Base-by-base conservation (phyloP, 2,113 vertebrate genomes). In the Grus americana region DNA sequence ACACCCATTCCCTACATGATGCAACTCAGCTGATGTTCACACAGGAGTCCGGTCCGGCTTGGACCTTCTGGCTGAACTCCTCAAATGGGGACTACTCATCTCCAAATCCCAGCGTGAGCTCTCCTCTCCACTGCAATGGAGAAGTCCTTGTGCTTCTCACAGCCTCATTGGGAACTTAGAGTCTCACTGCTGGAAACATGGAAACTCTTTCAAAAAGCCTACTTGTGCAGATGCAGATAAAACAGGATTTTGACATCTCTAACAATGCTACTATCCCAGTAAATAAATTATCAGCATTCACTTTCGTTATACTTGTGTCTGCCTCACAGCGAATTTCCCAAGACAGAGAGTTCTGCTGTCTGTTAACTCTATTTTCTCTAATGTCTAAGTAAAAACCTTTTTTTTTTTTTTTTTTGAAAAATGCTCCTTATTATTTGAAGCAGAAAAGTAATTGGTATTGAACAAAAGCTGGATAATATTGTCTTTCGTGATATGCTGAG, bases 391-490 rank as follows among this genome's bases (percentile, higher is more conserved):
- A 93, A 91, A 82, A 9, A 1, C 5, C 4, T 3, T 66, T 78
- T 67, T 79, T 54, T 4, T 36, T 36, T 36, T 65, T 79, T 67
- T 79, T 55, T 83, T 10, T 8, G 8, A 61, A 63, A 87, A 88
- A 79, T 55, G 29, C 5, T 89, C 10, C 32, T 72, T 87, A 65
- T 76, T 97, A 94, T 70, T 79, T 95, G 84, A 87, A 91, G 91
- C 62, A 89, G 73, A 89, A 58, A 95, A 95, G 47, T 61, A 94
- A 91, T 73, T 93, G 86, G 10, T 47, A 87, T 46, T 92, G 86
- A 96, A 87, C 83, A 95, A 89, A 96, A 92, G 76, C 88, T 76
- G 62, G 66, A 65, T 72, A 95, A 89, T 73, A 61, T 40, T 92
- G 58, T 73, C 73, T 95, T 95, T 44, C 3, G 4, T 66, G 70